Base-by-base conservation (phyloP, 2,797 vertebrate species). In the Gymnoscopelus braueri region DNA sequence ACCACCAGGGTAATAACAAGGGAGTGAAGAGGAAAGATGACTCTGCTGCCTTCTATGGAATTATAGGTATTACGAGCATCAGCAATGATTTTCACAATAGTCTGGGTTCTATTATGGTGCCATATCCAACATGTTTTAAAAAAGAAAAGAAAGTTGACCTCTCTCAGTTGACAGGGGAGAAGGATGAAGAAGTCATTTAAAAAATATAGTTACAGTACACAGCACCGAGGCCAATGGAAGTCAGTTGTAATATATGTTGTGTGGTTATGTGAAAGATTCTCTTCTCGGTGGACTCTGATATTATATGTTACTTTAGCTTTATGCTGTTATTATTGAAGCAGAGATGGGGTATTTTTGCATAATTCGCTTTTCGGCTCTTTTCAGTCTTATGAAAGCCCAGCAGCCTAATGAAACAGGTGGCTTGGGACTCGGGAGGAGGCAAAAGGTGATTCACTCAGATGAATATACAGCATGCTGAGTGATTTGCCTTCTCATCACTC, bases 1-100 rank as follows among this genome's bases (percentile, higher is more conserved):
- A 77, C 62, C 75, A 70, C 24, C 19, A 8, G 14, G 67, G 69
- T 81, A 82, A 85, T 77, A 58, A 71, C 74, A 72, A 63, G 29
- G 14, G 60, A 71, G 51, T 67, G 52, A 65, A 39, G 35, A 39
- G 60, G 62, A 53, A 59, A 78, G 66, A 79, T 65, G 72, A 82
- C 47, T 53, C 63, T 64, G 78, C 56, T 70, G 59, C 56, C 74
- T 74, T 74, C 51, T 71, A 66, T 67, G 15, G 63, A 72, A 74
- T 84, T 65, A 29, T 39, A 67, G 70, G 59, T 77, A 67, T 69
- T 71, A 11, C 5, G 48, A 69, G 77, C 74, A 39, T 83, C 70
- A 65, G 65, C 72, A 69, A 50, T 59, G 67, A 77, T 81, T 76
- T 71, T 9, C n/a, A 54, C 15, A 71, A 59, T 60, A 54, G 79